Conservation (phyloP, 2,797 vertebrate species). For the Cryptoprocta ferox region DNA sequence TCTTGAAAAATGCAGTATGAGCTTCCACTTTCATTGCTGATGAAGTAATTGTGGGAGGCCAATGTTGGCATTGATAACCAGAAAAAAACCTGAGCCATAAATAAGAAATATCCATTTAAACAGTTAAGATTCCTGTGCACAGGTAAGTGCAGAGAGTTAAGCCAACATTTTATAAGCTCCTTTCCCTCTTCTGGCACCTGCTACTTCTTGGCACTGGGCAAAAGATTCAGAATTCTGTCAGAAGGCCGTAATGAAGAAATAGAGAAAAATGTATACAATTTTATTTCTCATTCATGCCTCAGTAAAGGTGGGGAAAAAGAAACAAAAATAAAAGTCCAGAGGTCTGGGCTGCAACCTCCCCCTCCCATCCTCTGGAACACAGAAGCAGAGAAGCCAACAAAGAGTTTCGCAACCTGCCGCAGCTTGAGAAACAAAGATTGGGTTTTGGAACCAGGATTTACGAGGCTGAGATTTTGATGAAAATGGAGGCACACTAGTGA, state of each 20-base stretch:
- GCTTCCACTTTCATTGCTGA: background rate
- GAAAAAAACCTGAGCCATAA: background rate
- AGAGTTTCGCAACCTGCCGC: background rate
- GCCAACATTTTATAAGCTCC: background rate
- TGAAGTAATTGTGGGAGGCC: background rate
- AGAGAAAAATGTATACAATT: background rate
- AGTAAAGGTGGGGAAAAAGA: background rate
- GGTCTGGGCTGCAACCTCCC: background rate
- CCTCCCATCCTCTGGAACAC: background rate
- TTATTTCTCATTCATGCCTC: background rate
- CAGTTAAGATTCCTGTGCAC: background rate
- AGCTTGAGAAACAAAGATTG: conserved; percentile 25
- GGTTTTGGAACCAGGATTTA: background rate
- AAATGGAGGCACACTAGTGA: background rate
- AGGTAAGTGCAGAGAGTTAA: background rate
- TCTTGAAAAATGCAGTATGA: conserved; percentile 16
- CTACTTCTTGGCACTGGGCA: background rate
- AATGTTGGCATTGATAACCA: conserved; percentile 3
- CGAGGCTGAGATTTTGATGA: background rate
- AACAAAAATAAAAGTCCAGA: background rate
- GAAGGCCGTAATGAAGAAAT: background rate
- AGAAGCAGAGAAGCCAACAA: background rate
- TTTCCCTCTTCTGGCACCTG: background rate
- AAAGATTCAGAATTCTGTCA: conserved; percentile 17
- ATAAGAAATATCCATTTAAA: background rate